Evolutionary conservation across 2,113 vertebrate genomes (phyloP), one percentile per base, ranked within the genome.

Genomic region (Sorex fumeus): DNA sequence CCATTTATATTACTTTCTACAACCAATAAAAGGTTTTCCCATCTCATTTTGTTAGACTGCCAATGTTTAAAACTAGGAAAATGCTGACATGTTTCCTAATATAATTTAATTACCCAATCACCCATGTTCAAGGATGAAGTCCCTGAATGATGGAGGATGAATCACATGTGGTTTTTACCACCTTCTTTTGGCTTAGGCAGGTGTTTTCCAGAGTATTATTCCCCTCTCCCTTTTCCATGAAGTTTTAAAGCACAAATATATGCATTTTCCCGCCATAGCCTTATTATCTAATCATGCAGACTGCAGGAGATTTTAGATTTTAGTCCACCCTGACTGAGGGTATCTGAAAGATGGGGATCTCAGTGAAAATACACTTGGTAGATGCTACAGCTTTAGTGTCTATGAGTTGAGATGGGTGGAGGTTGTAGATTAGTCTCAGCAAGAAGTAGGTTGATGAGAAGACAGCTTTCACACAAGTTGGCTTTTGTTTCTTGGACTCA

Each of bases 1-100:
- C 76, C 87, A 72, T 72, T 84, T 92, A 10, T 32, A 69, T 78
- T 76, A 79, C 47, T 90, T 92, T 70, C 78, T 19, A 67, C 18
- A 78, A 27, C 1, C 36, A 64, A 57, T 50, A 82, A 19, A 90
- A 74, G 10, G 60, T 36, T 30, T 87, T 53, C 74, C 77, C 15
- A 60, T 85, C 66, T 67, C 21, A 72, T 3, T 15, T 74, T 78
- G 60, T 69, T 81, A 25, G 53, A 18, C 79, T 13, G 3, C 16
- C 6, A n/a, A 30, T 6, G 64, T n/a, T 10, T 70, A 43, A 69
- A 83, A 74, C 32, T 75, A 45, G 80, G 57, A 84, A 84, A 74
- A 75, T 25, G 23, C 1, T 16, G 10, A 30, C 6, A 13, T 7
- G 80, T 76, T 70, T n/a, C 4, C 40, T 15, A 77, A 67, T 75